Percentiles rank a stretch among this genome's conserved stretches.
Evolutionary conservation across 2,888 invertebrate species (phyloP).

Genomic region (Phragmatobia fuliginosa): DNA sequence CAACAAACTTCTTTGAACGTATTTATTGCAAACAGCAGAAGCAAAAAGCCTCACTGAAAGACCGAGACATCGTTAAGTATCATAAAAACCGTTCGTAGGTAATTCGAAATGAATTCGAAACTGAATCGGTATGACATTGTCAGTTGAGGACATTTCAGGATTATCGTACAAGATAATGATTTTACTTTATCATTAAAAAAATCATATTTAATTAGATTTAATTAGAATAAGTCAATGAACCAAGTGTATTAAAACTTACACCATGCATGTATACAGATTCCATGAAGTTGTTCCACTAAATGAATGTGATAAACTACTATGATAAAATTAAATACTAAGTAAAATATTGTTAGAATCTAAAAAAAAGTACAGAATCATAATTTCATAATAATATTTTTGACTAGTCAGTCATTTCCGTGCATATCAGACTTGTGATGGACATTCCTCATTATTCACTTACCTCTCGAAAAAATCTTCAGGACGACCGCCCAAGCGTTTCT

Average conservation of each 20-base stretch:
- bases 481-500: conserved; percentile 66
- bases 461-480: conserved; percentile 74
- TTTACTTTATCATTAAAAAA: neutral
- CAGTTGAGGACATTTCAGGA: neutral
- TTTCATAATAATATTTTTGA: no score
- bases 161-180: neutral
- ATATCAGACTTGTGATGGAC: neutral
- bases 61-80: neutral
- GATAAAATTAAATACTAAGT: neutral
- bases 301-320: no score
- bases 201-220: neutral
- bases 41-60: neutral
- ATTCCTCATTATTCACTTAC: conserved; percentile 54
- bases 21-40: neutral
- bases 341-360: neutral
- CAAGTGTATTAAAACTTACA: neutral
- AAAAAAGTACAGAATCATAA: no score
- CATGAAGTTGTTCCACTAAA: neutral
- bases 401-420: neutral
- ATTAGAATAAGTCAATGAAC: neutral
- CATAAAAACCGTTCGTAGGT: neutral
- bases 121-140: neutral
- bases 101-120: neutral
- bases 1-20: no score
- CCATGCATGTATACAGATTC: neutral